Evolutionary conservation across 2,888 invertebrate species (phyloP).

Genomic region (Deroplatys truncata): DNA sequence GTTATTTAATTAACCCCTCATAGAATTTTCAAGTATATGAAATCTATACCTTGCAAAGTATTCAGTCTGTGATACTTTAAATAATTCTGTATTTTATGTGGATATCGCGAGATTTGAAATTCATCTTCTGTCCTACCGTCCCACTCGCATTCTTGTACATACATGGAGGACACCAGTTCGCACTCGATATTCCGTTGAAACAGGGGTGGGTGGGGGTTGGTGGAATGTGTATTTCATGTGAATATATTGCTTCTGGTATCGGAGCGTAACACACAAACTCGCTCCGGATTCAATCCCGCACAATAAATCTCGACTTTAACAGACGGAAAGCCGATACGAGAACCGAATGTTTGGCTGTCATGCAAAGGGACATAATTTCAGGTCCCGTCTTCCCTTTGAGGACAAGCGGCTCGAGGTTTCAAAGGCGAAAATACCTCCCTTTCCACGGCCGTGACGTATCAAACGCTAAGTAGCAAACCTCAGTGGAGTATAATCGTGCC

Average conservation of each 20-base stretch:
- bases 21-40: no score
- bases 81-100: no score
- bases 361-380: neutral
- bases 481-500: no score
- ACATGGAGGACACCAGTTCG: neutral
- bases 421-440: no score
- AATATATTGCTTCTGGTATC: neutral
- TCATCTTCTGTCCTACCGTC: no score
- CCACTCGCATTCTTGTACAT: no score
- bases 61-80: no score
- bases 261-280: neutral
- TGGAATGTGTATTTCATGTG: neutral
- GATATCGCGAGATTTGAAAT: no score
- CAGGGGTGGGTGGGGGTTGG: neutral
- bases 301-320: neutral
- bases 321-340: neutral
- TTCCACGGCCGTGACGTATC: no score
- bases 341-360: neutral
- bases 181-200: neutral
- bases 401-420: neutral
- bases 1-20: no score
- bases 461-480: no score
- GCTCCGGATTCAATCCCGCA: neutral
- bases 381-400: neutral
- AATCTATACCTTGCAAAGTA: no score